phyloP scores from a whole-genome alignment of 1,140 invertebrate genomes.

The Sitobion miscanthi region DNA sequence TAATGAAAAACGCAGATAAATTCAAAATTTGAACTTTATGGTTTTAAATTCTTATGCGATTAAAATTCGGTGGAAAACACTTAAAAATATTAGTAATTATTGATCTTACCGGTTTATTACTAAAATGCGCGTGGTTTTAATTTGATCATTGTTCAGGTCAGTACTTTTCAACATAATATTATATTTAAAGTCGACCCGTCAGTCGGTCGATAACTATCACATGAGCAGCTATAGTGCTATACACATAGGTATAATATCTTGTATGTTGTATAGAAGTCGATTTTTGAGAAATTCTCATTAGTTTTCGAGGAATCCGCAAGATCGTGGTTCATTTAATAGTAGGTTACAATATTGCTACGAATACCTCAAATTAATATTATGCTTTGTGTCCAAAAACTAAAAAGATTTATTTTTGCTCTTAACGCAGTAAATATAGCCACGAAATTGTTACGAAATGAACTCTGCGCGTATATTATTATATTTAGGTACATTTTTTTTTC shows the following conservation, averaged over 20 bases:
- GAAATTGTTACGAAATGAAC: not conserved
- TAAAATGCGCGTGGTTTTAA: not conserved
- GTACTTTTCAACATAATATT: not conserved
- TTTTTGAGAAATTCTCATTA: not conserved
- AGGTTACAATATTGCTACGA: not conserved
- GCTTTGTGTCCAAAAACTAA: not conserved
- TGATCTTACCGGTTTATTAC: not conserved
- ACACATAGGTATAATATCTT: too few species aligned
- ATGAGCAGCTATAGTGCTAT: not conserved
- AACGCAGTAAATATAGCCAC: too few species aligned
- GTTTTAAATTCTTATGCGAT: not conserved
- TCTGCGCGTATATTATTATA: not conserved
- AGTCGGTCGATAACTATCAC: not conserved
- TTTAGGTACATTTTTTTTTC: not conserved
- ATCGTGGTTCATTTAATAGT: not conserved
- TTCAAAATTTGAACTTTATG: not conserved
- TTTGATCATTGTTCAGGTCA: not conserved
- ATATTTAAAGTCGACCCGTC: not conserved
- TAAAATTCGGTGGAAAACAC: not conserved
- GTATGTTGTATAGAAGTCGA: not conserved
- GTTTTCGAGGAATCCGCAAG: not conserved
- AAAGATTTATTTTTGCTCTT: not conserved
- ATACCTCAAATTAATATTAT: not conserved
- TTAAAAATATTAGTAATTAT: not conserved
- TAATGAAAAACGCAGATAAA: not conserved